phyloP scores from a whole-genome alignment of 2,113 vertebrate species.

The Carlito syrichta region DNA sequence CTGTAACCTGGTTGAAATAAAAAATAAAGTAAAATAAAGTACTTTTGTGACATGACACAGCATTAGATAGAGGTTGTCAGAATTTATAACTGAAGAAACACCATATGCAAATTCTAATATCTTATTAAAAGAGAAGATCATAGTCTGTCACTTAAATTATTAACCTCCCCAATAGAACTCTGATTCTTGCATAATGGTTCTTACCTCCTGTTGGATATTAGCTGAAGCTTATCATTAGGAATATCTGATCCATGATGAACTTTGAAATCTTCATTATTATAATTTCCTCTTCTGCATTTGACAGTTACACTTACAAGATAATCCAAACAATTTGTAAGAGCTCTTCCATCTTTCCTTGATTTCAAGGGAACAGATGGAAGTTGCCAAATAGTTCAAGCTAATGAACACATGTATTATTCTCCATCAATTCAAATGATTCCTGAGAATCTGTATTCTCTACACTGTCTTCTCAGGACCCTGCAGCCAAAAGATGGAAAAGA shows the following conservation, averaged over 20 bases:
- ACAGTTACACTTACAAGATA: constrained; percentile 38
- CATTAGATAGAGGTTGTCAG: neutral
- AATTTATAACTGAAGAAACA: constrained; percentile 37
- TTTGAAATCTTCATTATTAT: constrained; percentile 46
- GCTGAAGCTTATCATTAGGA: constrained; percentile 19
- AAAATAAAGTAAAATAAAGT: neutral
- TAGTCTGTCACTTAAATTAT: constrained; percentile 55
- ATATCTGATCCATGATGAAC: constrained; percentile 40
- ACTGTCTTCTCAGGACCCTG: neutral
- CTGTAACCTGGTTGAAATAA: neutral
- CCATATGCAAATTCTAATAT: constrained; percentile 29
- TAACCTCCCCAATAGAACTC: constrained; percentile 19
- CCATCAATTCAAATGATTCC: neutral
- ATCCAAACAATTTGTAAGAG: constrained; percentile 34
- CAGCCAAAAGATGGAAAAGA: neutral
- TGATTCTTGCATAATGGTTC: neutral
- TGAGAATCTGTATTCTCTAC: neutral
- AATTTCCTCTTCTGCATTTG: constrained; percentile 23
- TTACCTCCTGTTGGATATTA: constrained; percentile 20
- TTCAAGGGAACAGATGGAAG: neutral
- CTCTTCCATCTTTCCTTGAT: neutral
- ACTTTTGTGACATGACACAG: neutral
- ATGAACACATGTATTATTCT: neutral
- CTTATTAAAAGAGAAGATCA: constrained; percentile 43
- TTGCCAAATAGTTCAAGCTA: constrained; percentile 4